Evolutionary conservation across 2,113 vertebrate species (phyloP), one percentile per base, ranked within the genome.

Genomic region (Zapus hudsonius): DNA sequence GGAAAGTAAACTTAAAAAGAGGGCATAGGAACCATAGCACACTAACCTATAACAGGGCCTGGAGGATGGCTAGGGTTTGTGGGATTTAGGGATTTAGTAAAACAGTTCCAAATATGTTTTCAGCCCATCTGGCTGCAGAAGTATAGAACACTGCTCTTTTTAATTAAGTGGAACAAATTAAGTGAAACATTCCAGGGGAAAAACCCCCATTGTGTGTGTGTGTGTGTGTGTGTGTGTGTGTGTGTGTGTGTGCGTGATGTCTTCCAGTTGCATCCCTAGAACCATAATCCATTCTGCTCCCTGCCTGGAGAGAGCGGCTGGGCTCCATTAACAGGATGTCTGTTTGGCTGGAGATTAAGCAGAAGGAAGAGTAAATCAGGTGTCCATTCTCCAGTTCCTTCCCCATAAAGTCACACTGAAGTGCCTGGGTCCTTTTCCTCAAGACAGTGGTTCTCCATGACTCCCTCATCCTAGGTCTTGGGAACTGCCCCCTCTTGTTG

Each of bases 41-140:
- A 57, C 36, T 31, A 90, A 90, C 69, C 38, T 22, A 79, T 8
- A 76, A 57, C 7, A 27, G 15, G 25, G 44, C 29, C 73, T 74
- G 47, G 31, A 84, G 76, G 22, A 44, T 67, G 57, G 23, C 1
- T 36, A 88, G 31, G 3, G 59, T 82, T 96, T 76, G 57, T 91
- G 76, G 44, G 33, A 61, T 40, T 89, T 94, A 73, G 55, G 44
- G 33, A 66, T 36, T 89, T 94, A 73, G 55, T 79, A 5, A 22
- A 88, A 75, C 15, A 72, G 52, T 36, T 86, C 40, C 36, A 84
- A 79, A 69, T 87, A 31, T 61, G 75, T 74, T 70, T 78, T 90
- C 4, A 87, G 36, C 19, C 52, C 42, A 47, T 23, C 22, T 69
- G 73, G 84, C 36, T 40, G 61, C 13, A 86, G 31, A 78, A 87